Percentiles rank a stretch among this genome's conserved stretches.
Evolutionary conservation across 1,140 invertebrate species (phyloP).

Genomic region (Andricus grossulariae): DNA sequence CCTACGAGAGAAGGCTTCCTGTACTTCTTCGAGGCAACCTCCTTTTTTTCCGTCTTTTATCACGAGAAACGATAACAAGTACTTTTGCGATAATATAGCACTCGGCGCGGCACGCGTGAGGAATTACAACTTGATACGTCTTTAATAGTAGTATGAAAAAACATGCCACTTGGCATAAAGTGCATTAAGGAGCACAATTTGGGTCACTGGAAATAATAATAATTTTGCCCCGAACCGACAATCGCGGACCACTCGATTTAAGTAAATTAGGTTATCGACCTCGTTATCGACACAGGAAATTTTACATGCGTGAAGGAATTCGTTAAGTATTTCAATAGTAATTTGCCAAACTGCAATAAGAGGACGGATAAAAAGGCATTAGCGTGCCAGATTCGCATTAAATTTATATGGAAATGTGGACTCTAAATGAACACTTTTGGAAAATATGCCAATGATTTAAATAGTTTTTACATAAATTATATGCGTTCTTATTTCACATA

Average conservation of each 20-base stretch:
- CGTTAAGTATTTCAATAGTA: slow-evolving; percentile 5
- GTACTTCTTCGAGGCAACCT: slow-evolving; percentile 27
- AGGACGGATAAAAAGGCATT: neutral
- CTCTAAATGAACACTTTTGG: neutral
- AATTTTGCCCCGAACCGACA: slow-evolving; percentile 49
- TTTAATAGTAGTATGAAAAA: slow-evolving; percentile 43
- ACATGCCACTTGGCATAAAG: slow-evolving; percentile 44
- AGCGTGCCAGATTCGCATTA: slow-evolving; percentile 1
- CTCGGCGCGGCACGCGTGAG: neutral
- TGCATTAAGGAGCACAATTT: slow-evolving; percentile 48
- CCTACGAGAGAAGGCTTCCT: slow-evolving; percentile 15
- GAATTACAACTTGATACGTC: slow-evolving; percentile 47
- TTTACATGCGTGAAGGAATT: slow-evolving; percentile 19
- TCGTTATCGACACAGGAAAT: slow-evolving; percentile 17
- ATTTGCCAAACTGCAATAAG: neutral
- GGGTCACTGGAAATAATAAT: slow-evolving; percentile 54
- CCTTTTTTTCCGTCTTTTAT: slow-evolving; percentile 20
- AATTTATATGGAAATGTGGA: neutral
- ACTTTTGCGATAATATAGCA: slow-evolving; percentile 17
- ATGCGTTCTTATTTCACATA: too few relatives aligned
- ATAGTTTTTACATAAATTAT: too few relatives aligned
- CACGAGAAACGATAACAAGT: slow-evolving; percentile 26
- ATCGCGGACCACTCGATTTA: slow-evolving; percentile 35
- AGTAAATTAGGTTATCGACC: slow-evolving; percentile 29
- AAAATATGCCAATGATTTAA: too few relatives aligned